phyloP scores from a whole-genome alignment of 2,888 invertebrate species.

The Mycalesis mineus region DNA sequence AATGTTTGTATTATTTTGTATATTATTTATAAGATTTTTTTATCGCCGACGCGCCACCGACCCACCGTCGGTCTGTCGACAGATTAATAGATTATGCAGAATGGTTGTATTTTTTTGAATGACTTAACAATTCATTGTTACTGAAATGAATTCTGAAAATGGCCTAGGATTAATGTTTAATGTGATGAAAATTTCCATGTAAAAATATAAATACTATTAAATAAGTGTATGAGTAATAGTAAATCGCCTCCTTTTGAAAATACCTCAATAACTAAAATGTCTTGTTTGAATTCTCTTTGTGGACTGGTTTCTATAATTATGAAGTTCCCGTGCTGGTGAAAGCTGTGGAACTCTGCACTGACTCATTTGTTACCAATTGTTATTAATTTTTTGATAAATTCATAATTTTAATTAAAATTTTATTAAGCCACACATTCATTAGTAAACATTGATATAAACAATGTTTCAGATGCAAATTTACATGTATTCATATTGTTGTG shows the following conservation, averaged over 20 bases:
- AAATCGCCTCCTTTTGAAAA: constrained; percentile 75
- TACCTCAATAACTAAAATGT: constrained; percentile 70
- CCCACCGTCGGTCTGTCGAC: constrained; percentile 50
- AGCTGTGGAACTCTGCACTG: constrained; percentile 19
- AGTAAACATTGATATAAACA: not conserved
- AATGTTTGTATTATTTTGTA: constrained; percentile 78
- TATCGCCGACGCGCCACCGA: constrained; percentile 47
- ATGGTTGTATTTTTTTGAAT: constrained; percentile 75
- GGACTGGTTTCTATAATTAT: constrained; percentile 26
- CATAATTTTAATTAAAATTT: constrained; percentile 15
- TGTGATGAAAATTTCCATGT: constrained; percentile 78
- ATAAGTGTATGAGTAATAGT: constrained; percentile 75
- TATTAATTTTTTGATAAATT: constrained; percentile 18
- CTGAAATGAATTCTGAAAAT: constrained; percentile 69
- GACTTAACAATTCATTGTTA: constrained; percentile 66
- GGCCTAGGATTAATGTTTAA: constrained; percentile 73
- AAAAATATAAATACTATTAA: constrained; percentile 76
- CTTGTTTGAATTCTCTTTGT: constrained; percentile 58
- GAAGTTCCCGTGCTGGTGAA: constrained; percentile 33
- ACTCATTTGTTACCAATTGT: constrained; percentile 18
- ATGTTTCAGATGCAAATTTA: not conserved
- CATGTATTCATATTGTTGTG: not conserved
- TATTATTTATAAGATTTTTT: constrained; percentile 75
- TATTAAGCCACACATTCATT: not conserved
- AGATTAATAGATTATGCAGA: constrained; percentile 63